Evolutionary conservation across 2,113 vertebrate genomes (phyloP), one percentile per base, ranked within the genome.

Genomic region (Marmota monax): DNA sequence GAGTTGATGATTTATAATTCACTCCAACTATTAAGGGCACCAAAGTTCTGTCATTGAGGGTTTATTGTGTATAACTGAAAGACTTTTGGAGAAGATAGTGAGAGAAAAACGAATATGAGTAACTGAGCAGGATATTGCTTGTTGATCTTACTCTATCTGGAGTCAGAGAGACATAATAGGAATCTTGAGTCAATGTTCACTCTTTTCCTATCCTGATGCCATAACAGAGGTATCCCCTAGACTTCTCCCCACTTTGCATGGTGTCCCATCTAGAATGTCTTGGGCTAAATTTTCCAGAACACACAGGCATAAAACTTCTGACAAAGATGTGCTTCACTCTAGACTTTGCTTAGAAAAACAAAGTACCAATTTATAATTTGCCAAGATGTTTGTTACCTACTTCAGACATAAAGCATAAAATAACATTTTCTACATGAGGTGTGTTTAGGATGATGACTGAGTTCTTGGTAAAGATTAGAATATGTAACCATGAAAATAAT

Each of bases 171-270:
- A 9, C 9, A 7, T 23, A 32, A 39, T 22, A 2, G 23, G 25
- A 73, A 69, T 48, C 37, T 9, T 48, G 10, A 86, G 5, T 83
- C 42, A 39, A n/a, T 45, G 18, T 20, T 39, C 32, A 39, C 4
- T 1, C 17, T 79, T 48, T 78, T 63, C 42, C 63, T 27, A 32
- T 6, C 18, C 20, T n/a, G 45, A 14, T 29, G 1, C n/a, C 18
- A 56, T 22, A n/a, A 32, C 7, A 1, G 2, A 27, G 4, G 18
- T 29, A 7, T 58, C 8, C 1, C 13, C 32, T 11, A n/a, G 67
- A 8, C 8, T 7, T 70, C 65, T 84, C 42, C 8, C 3, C 13
- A 65, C 3, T 48, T 22, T 58, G 2, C n/a, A 4, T 25, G 5
- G 7, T 42, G 4, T 22, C 39, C 14, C 16, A 48, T 42, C 17